Percentiles rank a stretch among this genome's conserved stretches.
Conservation (phyloP, 1,140 invertebrate species). For the Medauroidea extradentata region DNA sequence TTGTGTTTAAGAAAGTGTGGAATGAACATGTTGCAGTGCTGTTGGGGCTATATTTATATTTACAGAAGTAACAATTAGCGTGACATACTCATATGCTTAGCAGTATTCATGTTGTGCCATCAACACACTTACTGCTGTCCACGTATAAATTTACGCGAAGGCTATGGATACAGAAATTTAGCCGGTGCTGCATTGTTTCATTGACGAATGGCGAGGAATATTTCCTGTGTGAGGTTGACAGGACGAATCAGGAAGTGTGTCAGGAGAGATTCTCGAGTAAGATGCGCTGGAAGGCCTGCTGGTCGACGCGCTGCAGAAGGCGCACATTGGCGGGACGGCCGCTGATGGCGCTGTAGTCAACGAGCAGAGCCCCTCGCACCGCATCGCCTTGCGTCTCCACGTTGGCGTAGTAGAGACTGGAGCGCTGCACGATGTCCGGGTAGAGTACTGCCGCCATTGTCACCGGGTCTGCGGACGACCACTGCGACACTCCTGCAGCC, state of each 20-base stretch:
- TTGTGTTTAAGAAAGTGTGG: no score
- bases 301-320: not conserved
- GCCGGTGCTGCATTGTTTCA: no score
- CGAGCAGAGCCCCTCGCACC: not conserved
- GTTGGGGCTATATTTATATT: no score
- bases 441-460: not conserved
- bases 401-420: not conserved
- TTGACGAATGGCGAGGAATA: no score
- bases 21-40: no score
- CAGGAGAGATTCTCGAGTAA: not conserved
- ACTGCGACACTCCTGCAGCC: not conserved
- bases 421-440: not conserved
- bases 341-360: not conserved
- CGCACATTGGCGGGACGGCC: not conserved
- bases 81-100: no score
- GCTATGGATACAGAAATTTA: no score
- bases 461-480: not conserved
- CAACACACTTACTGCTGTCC: no score
- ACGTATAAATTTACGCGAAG: no score
- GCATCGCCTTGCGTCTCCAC: not conserved
- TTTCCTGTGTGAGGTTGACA: no score
- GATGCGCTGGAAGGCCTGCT: not conserved
- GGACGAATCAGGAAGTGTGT: not conserved
- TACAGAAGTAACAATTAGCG: no score
- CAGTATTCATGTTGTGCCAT: no score